phyloP scores from a whole-genome alignment of 2,113 vertebrate species.

The Pseudorasbora parva region DNA sequence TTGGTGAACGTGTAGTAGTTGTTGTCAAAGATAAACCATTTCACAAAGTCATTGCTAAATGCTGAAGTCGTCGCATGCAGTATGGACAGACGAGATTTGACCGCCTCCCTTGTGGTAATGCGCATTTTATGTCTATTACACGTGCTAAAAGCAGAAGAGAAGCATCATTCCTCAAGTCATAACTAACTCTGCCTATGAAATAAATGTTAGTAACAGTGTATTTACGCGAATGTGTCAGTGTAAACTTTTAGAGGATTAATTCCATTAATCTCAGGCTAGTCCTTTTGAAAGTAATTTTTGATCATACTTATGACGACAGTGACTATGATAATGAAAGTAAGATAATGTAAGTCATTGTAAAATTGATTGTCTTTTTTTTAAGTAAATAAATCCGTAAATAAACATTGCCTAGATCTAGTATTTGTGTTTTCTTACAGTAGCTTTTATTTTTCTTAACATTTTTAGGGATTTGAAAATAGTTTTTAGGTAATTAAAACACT shows the following conservation, averaged over 20 bases:
- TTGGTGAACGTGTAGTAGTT: slow-evolving; percentile 64
- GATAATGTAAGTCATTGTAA: background rate
- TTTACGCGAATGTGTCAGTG: background rate
- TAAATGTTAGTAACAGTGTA: background rate
- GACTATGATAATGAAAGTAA: background rate
- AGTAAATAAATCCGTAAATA: background rate
- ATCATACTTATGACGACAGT: background rate
- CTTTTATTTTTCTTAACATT: background rate
- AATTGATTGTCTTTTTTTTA: background rate
- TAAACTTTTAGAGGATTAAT: background rate
- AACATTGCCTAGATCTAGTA: background rate
- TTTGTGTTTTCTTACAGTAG: too few species aligned
- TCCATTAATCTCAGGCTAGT: background rate
- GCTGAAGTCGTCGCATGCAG: slow-evolving; percentile 21
- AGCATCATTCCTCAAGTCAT: background rate
- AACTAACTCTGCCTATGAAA: background rate
- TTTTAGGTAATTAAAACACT: background rate
- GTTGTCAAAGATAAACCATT: slow-evolving; percentile 18
- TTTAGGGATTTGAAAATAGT: background rate
- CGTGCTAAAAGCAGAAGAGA: background rate
- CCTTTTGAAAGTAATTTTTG: background rate
- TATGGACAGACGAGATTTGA: slow-evolving; percentile 74
- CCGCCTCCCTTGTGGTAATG: slow-evolving; percentile 75
- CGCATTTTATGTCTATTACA: slow-evolving; percentile 49
- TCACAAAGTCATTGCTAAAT: background rate